A percentile compares a stretch with the other conserved stretches of the same genome.
phyloP scores from a whole-genome alignment of 2,888 invertebrate species.

The Eupithecia pulchellata region DNA sequence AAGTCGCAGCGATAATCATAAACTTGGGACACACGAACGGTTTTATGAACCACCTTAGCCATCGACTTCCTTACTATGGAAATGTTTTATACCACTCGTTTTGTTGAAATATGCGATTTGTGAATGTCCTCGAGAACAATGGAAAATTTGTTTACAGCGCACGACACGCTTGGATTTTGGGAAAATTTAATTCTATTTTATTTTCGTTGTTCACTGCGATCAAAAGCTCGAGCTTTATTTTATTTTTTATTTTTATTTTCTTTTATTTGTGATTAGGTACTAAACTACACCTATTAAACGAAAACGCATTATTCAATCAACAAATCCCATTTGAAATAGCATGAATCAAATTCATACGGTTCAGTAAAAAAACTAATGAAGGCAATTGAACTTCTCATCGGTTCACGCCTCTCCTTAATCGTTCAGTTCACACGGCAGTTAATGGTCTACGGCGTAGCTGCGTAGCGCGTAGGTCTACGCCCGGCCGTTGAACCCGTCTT shows the following conservation, averaged over 20 bases:
- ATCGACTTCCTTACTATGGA: constrained; percentile 52
- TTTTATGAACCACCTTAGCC: constrained; percentile 60
- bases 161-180: neutral
- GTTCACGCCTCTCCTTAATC: constrained; percentile 31
- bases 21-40: constrained; percentile 62
- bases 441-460: constrained; percentile 78
- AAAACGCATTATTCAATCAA: constrained; percentile 14
- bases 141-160: constrained; percentile 14
- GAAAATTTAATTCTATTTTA: neutral
- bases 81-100: constrained; percentile 53
- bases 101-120: constrained; percentile 47
- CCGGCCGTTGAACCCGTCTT: constrained; percentile 71
- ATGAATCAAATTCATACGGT: constrained; percentile 13
- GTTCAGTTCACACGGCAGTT: constrained; percentile 51
- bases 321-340: neutral
- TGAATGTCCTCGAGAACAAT: constrained; percentile 30
- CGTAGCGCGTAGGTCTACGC: constrained; percentile 79
- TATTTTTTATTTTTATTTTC: too few relatives aligned
- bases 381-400: constrained; percentile 34
- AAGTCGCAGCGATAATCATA: constrained; percentile 59
- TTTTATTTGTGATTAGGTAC: neutral
- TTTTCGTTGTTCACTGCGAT: neutral
- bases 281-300: constrained; percentile 4
- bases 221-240: neutral
- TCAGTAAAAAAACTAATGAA: constrained; percentile 28